A percentile compares a stretch with the other conserved stretches of the same genome.
These are phyloP conservation scores for Nemotelus nigrinus DNA, from an alignment of 2,888 invertebrate species.

Conservation along the genomic window DNA sequence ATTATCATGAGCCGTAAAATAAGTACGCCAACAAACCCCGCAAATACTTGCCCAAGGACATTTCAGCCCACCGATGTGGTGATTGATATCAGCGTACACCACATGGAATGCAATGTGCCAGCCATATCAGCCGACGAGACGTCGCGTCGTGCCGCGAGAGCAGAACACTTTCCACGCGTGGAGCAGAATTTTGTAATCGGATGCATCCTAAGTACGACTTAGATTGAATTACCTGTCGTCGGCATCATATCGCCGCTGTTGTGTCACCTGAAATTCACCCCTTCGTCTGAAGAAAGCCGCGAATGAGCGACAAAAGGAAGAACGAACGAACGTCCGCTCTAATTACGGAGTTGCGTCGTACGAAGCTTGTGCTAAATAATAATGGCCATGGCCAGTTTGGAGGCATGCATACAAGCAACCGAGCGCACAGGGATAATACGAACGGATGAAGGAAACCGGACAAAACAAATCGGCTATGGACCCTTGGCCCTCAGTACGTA, in stretches of 20 bases:
- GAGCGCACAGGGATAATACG: not conserved
- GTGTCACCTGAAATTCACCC: constrained; percentile 25
- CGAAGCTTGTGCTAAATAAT: not conserved
- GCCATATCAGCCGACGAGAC: not conserved
- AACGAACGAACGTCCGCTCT: not conserved
- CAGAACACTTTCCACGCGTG: constrained; percentile 7
- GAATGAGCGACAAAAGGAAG: not conserved
- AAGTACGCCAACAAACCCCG: too few relatives aligned
- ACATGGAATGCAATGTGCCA: not conserved
- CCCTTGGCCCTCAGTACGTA: not conserved
- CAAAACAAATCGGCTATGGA: not conserved
- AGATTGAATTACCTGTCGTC: constrained; percentile 40
- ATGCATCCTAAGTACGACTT: constrained; percentile 34
- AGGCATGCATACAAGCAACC: constrained; percentile 17
- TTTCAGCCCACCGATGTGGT: not conserved
- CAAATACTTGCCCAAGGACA: not conserved
- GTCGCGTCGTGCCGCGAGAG: not conserved
- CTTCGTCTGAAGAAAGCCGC: not conserved
- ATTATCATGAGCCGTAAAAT: constrained; percentile 1
- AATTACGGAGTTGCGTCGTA: constrained; percentile 16
- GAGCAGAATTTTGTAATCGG: constrained; percentile 34
- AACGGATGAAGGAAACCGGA: constrained; percentile 4
- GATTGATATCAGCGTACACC: not conserved
- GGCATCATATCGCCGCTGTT: too few relatives aligned
- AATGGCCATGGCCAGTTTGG: not conserved